These are phyloP conservation scores for Lordiphosa stackelbergi DNA, from an alignment of 1,140 invertebrate genomes.

Conservation along the genomic window DNA sequence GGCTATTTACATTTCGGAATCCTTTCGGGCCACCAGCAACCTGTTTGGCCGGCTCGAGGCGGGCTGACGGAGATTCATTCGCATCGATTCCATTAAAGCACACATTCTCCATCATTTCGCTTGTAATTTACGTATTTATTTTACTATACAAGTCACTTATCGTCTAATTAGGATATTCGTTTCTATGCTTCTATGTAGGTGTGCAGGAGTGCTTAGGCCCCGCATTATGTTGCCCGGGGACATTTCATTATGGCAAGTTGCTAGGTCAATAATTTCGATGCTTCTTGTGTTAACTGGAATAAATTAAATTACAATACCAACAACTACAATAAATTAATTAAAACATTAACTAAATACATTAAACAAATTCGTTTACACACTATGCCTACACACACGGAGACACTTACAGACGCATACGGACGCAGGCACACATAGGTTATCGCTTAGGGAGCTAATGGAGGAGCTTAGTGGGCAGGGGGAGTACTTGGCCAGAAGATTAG, in stretches of 20 bases:
- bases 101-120: slow-evolving; percentile 23
- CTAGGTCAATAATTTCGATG: slow-evolving; percentile 52
- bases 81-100: slow-evolving; percentile 38
- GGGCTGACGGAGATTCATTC: slow-evolving; percentile 9
- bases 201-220: slow-evolving; percentile 33
- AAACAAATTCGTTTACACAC: slow-evolving; percentile 62
- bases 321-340: slow-evolving; percentile 74
- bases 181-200: slow-evolving; percentile 43
- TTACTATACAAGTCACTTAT: slow-evolving; percentile 52
- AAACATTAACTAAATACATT: slow-evolving; percentile 60
- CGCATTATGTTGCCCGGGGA: slow-evolving; percentile 1
- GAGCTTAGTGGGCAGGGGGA: background rate
- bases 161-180: slow-evolving; percentile 66
- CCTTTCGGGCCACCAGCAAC: slow-evolving; percentile 11
- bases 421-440: background rate
- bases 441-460: background rate
- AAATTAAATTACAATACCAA: slow-evolving; percentile 72
- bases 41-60: slow-evolving; percentile 19
- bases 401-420: slow-evolving; percentile 1
- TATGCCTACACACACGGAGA: slow-evolving; percentile 27
- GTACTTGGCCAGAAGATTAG: slow-evolving; percentile 1
- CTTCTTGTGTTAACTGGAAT: slow-evolving; percentile 41
- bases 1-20: slow-evolving; percentile 58
- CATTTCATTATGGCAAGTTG: slow-evolving; percentile 65
- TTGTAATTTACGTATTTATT: slow-evolving; percentile 39